Base-by-base conservation (phyloP, 2,113 vertebrate species). In the Paradoxurus hermaphroditus region DNA sequence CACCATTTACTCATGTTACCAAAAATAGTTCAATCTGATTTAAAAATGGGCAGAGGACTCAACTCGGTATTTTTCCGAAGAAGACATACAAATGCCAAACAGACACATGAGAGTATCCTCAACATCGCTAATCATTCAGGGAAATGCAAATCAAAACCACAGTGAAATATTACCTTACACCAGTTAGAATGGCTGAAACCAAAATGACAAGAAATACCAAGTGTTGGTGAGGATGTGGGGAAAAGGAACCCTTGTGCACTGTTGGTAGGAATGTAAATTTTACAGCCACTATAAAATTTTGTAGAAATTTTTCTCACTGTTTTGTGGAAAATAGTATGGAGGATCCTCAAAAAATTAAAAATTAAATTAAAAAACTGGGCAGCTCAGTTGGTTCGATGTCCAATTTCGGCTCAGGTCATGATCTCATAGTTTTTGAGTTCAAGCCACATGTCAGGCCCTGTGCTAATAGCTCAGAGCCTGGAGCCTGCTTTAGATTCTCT, bases 1-100 rank as follows among this genome's bases (percentile, higher is more conserved):
- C 98, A 99, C 98, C 98, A 98, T 98, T 99, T 99, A 99, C 98
- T 98, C 96, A 97, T 98, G 96, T 98, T 99, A 99, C 99, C 99
- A 99, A 99, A 99, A 99, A 99, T 99, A 99, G 41, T 77, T 16
- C 7, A 75, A 18, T 77, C 15, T 31, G 14, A 46, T 77, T 29
- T 16, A 31, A 77, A 68, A 77, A 46, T 46, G 14, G 7, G 31
- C 65, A n/a, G 31, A n/a, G 65, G 65, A 67, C 6, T 15, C 31
- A n/a, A 67, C 4, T 4, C 1, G 15, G 46, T 0, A 31, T 46
- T 31, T 77, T 46, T 46, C 41, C 73, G 31, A 46, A 77, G 41
- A 77, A 77, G 73, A 31, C 27, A 31, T 7, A 77, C 41, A 77
- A 77, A 77, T 77, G 27, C 14, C 73, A 15, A 46, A 46, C 14